phyloP scores from a whole-genome alignment of 2,797 vertebrate genomes.

The Thaleichthys pacificus region DNA sequence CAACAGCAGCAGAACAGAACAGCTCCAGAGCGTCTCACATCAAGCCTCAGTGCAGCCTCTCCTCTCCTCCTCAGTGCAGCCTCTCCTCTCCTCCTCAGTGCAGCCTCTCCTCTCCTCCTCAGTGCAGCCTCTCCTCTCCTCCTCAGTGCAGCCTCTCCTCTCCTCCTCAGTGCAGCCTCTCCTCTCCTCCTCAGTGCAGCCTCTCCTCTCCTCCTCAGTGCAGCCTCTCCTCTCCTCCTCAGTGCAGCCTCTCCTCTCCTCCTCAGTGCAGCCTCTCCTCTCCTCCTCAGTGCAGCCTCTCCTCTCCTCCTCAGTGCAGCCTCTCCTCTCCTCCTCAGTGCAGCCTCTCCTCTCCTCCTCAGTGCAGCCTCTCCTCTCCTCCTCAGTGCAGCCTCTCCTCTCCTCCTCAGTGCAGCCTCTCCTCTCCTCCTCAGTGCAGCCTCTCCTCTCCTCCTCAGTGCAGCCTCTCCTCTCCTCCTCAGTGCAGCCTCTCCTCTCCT shows the following conservation, averaged over 20 bases:
- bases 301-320: background rate
- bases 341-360: background rate
- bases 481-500: background rate
- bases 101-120: background rate
- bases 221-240: background rate
- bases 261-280: background rate
- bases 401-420: background rate
- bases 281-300: background rate
- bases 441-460: background rate
- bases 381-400: background rate
- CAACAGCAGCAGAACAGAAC: too few species aligned
- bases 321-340: background rate
- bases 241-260: background rate
- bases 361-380: background rate
- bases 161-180: background rate
- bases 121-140: too few species aligned
- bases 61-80: background rate
- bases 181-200: background rate
- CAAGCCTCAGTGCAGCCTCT: background rate
- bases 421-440: background rate
- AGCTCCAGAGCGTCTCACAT: conserved; percentile 19
- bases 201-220: background rate
- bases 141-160: too few species aligned
- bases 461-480: background rate
- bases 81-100: background rate